Conservation (phyloP, 2,797 vertebrate genomes). For the Pagetopsis macropterus region DNA sequence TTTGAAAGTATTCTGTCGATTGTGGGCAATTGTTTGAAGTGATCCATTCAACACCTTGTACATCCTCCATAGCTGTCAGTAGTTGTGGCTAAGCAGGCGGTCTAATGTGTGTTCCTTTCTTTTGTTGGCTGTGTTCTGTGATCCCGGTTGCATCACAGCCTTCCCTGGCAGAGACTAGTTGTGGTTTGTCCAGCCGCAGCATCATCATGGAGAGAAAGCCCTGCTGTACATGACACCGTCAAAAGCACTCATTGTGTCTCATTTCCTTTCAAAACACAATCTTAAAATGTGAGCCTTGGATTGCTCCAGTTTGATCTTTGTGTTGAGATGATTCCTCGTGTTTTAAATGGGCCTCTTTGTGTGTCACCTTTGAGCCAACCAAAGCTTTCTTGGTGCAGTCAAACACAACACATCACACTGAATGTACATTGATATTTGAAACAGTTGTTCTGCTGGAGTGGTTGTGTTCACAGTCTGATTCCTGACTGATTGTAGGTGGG, state of each 20-base stretch:
- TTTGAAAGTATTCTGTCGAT: slow-evolving; percentile 50
- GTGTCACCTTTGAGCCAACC: slow-evolving; percentile 64
- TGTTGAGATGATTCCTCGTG: slow-evolving; percentile 20
- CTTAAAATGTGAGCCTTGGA: neutral
- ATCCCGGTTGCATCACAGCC: slow-evolving; percentile 13
- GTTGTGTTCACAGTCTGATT: slow-evolving; percentile 53
- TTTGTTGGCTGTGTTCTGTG: slow-evolving; percentile 19
- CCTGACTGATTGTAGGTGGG: slow-evolving; percentile 66
- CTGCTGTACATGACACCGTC: slow-evolving; percentile 29
- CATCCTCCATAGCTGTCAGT: slow-evolving; percentile 11
- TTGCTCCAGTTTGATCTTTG: slow-evolving; percentile 32
- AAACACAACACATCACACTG: slow-evolving; percentile 63
- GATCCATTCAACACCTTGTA: slow-evolving; percentile 21
- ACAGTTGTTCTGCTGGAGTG: slow-evolving; percentile 50
- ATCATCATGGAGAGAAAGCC: slow-evolving; percentile 19
- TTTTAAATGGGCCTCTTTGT: slow-evolving; percentile 49
- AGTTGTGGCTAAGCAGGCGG: slow-evolving; percentile 22
- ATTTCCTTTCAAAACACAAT: slow-evolving; percentile 29
- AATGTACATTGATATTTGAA: slow-evolving; percentile 75
- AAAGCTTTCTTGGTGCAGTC: slow-evolving; percentile 68
- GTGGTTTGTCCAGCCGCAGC: slow-evolving; percentile 40
- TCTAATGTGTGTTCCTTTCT: slow-evolving; percentile 7
- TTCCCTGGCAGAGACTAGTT: slow-evolving; percentile 16
- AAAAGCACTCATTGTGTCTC: slow-evolving; percentile 38
- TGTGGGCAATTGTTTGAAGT: slow-evolving; percentile 37